These are phyloP conservation scores for Acrocephalus scirpaceus DNA, from an alignment of 2,797 vertebrate species.

Conservation along the genomic window DNA sequence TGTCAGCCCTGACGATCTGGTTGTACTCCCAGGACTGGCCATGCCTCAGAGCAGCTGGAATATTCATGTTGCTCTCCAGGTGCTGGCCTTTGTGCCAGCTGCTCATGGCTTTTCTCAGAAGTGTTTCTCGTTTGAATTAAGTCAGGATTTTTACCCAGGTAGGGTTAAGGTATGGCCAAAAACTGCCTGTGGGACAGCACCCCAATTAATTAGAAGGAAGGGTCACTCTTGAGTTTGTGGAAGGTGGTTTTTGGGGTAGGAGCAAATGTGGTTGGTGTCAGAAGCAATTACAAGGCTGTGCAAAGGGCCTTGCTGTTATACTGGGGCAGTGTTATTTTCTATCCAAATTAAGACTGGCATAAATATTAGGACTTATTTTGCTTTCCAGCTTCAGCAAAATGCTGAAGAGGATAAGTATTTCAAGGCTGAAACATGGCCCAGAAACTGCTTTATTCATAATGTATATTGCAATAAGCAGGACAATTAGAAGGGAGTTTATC, in stretches of 20 bases:
- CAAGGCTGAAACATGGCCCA: background rate
- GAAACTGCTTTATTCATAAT: background rate
- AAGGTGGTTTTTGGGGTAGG: constrained; percentile 12
- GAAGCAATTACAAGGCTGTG: background rate
- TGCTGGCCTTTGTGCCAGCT: background rate
- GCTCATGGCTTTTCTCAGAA: background rate
- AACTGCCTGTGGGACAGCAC: background rate
- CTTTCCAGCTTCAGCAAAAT: background rate
- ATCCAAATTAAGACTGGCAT: background rate
- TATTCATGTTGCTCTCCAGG: background rate
- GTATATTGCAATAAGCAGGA: background rate
- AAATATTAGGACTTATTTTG: background rate
- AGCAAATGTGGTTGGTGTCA: background rate
- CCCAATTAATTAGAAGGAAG: constrained; percentile 3
- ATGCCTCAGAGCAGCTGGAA: background rate
- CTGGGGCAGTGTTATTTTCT: background rate
- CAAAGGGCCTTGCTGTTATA: background rate
- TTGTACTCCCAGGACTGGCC: background rate
- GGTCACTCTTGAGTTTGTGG: constrained; percentile 31
- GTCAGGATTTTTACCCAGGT: background rate
- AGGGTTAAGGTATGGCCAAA: background rate
- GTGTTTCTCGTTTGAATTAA: background rate
- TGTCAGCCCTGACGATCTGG: background rate
- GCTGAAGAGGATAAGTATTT: background rate
- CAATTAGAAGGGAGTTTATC: background rate